Evolutionary conservation across 2,888 invertebrate genomes (phyloP).

Genomic region (Nasonia oneida): DNA sequence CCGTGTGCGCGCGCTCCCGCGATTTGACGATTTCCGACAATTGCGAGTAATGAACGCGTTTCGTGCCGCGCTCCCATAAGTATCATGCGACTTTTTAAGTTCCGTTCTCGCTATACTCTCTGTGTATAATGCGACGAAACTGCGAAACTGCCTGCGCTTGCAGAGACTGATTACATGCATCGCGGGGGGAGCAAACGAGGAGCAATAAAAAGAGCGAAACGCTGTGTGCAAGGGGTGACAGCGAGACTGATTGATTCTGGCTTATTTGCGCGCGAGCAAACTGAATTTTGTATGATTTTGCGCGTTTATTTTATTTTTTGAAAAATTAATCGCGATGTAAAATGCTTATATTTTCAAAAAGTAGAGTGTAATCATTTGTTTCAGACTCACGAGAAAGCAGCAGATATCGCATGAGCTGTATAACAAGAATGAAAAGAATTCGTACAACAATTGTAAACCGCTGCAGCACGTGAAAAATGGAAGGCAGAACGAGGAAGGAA

Average conservation of each 20-base stretch:
- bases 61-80: constrained; percentile 57
- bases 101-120: neutral
- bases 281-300: neutral
- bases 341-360: too few species aligned
- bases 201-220: neutral
- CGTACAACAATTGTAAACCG: neutral
- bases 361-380: too few species aligned
- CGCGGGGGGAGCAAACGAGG: neutral
- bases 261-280: neutral
- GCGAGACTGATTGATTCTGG: constrained; percentile 1
- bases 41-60: constrained; percentile 58
- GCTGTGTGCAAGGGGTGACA: neutral
- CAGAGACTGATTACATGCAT: constrained; percentile 49
- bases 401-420: too few species aligned
- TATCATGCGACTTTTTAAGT: constrained; percentile 54
- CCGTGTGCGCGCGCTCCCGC: constrained; percentile 27
- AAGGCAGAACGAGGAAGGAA: neutral
- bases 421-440: neutral
- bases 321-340: too few species aligned
- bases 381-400: too few species aligned
- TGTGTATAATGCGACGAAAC: constrained; percentile 22
- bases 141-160: constrained; percentile 34
- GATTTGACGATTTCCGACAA: constrained; percentile 58
- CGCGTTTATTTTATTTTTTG: too few species aligned
- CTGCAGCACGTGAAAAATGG: neutral